These are phyloP conservation scores for Zaprionus africanus DNA, from an alignment of 1,140 invertebrate species.

Conservation along the genomic window DNA sequence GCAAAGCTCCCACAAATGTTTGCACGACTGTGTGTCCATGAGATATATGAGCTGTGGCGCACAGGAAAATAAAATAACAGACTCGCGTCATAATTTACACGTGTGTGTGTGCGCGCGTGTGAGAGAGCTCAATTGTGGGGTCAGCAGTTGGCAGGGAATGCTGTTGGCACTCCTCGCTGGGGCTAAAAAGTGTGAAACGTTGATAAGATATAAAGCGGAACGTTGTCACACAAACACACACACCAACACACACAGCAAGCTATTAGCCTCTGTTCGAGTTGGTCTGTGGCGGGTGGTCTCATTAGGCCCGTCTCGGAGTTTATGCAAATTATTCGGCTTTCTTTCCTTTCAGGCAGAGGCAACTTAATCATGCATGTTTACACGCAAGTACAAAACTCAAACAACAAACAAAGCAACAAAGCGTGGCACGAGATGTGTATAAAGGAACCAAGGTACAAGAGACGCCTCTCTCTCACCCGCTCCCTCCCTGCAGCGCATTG, in stretches of 20 bases:
- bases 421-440: constrained; percentile 49
- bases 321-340: constrained; percentile 63
- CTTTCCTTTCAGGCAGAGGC: constrained; percentile 31
- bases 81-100: constrained; percentile 61
- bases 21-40: constrained; percentile 11
- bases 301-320: constrained; percentile 44
- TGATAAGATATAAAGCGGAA: constrained; percentile 40
- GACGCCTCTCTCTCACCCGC: neutral
- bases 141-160: constrained; percentile 47
- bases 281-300: constrained; percentile 19
- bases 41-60: constrained; percentile 53
- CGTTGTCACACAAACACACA: constrained; percentile 37
- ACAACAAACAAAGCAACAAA: constrained; percentile 66
- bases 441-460: constrained; percentile 16
- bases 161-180: constrained; percentile 26
- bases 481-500: neutral
- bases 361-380: constrained; percentile 82
- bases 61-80: constrained; percentile 52
- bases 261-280: constrained; percentile 32
- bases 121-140: constrained; percentile 10
- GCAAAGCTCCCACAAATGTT: constrained; percentile 54
- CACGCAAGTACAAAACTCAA: constrained; percentile 79
- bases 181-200: constrained; percentile 47
- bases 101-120: constrained; percentile 17
- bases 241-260: neutral